Evolutionary conservation across 2,113 vertebrate species (phyloP), one percentile per base, ranked within the genome.

Genomic region (Phoenicopterus ruber): DNA sequence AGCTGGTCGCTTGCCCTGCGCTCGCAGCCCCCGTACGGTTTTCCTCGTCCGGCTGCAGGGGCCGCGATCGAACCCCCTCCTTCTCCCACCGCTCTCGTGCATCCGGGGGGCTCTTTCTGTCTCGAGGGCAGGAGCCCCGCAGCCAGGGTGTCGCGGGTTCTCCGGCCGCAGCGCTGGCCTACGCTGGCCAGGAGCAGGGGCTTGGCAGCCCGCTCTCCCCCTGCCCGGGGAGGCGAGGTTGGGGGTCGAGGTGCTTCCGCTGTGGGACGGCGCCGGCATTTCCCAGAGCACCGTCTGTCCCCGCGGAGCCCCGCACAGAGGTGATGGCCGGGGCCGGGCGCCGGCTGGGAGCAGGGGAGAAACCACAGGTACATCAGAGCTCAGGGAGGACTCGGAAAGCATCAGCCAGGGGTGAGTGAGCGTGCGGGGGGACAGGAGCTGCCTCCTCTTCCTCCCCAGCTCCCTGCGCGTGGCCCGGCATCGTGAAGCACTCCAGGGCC

Each of bases 361-460:
- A 73, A 55, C 59, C 76, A 52, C 89, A 87, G 96, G 91, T 94
- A 80, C 96, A 97, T 36, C 94, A 94, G 94, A 96, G 94, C 94
- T 97, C 95, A 96, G 94, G 95, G 93, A 94, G 95, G 93, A 93
- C 92, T 94, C 11, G n/a, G 85, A 59, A 93, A 94, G 93, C 88
- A 76, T 85, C 96, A 72, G 72, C 78, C 74, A 55, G 91, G 94
- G 96, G 92, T 93, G 96, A 93, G 94, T 42, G 94, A 86, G 82
- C 54, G 3, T 10, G 4, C 8, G 54, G 86, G 26, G 77, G 54
- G 65, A 57, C 42, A n/a, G 70, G 82, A 90, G 77, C 73, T 78
- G 79, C 74, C 79, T 91, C 92, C 85, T 94, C 86, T 90, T 88
- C 93, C 89, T 93, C 31, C 61, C 81, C 81, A 57, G 82, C 87